Evolutionary conservation across 64 coral and sea anemone species (phyloP), one percentile per base, ranked within the genome.

Genomic region (Porites australiensis): DNA sequence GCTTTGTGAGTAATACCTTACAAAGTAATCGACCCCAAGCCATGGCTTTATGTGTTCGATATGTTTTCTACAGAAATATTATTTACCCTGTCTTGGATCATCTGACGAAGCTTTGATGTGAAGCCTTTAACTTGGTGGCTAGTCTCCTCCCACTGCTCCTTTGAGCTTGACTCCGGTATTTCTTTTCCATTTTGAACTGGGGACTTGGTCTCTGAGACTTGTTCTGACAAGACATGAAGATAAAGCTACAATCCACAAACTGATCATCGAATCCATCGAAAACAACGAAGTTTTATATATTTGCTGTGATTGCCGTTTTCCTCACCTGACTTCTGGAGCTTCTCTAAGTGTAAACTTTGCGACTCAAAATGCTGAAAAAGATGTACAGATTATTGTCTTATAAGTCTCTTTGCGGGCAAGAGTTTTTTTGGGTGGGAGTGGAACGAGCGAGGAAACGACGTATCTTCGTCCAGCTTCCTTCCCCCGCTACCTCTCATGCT

Each of bases 81-180:
- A 7, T 58, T 46, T 13, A 78, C 22, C 63, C 46, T 52, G 13
- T 57, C 58, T 54, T 55, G 64, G 43, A 79, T 44, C 13, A 27
- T 89, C n/a, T 89, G 74, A 11, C 61, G 60, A n/a, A 51, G 5
- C 63, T 69, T 68, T 20, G 43, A 64, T 51, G 22, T 13, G 81
- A 84, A 84, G 45, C 81, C 81, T 68, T 84, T 84, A 14, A 69
- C 44, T 69, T 84, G 81, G 44, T 68, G 18, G 21, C 27, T 50
- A 21, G 81, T 69, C 62, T 84, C 6, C 64, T 84, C 45, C 46
- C 48, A n/a, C 13, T 44, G 67, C 46, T 68, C 8, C 27, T 13
- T 69, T 51, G 52, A 84, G 69, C 18, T 50, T 10, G 46, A n/a
- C 13, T 84, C 81, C 81, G 69, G 63, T 68, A 8, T 43, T 51